Base-by-base conservation (phyloP, 1,140 invertebrate genomes). In the Drosophila setifemur region DNA sequence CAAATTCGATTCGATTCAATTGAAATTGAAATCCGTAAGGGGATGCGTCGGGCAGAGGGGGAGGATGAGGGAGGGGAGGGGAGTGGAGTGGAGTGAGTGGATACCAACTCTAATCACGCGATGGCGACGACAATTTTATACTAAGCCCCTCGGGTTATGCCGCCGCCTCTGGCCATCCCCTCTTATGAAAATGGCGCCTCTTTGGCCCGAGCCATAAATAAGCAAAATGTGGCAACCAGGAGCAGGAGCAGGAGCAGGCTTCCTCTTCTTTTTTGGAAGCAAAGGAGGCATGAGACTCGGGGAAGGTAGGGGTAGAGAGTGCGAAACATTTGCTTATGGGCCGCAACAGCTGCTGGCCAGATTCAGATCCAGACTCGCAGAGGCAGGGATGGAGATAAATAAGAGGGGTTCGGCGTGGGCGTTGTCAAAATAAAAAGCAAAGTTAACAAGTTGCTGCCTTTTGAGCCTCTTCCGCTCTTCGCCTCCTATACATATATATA, bases 401-500 rank as follows among this genome's bases (percentile, higher is more conserved):
- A 40, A 21, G 12, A n/a, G 16, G 4, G 19, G 16, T 9, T 25
- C 26, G 60, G 37, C 29, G 19, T 28, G 11, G 21, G 25, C 23
- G 44, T 70, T 70, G 33, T 57, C 55, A 57, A 83, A 82, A 83
- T 85, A 83, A 83, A 82, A 83, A 83, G 74, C 73, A 67, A 85
- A 83, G 78, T 83, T 78, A 83, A 85, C 79, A 83, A 83, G 79
- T 83, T 67, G 74, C 73, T 71, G 70, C 42, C 54, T 74, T 61
- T 66, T 60, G 39, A 69, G 52, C 57, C 57, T 25, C 23, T 55
- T 47, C n/a, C n/a, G n/a, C n/a, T 16, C 11, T 14, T 33, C 11
- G 31, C 3, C 1, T n/a, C n/a, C n/a, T n/a, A n/a, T n/a, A n/a
- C n/a, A n/a, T n/a, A n/a, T n/a, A n/a, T n/a, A n/a, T n/a, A n/a